A percentile compares a stretch with the other conserved stretches of the same genome.
These are phyloP conservation scores for Tenebrosternarchus preto DNA, from an alignment of 2,113 vertebrate species.

Conservation along the genomic window DNA sequence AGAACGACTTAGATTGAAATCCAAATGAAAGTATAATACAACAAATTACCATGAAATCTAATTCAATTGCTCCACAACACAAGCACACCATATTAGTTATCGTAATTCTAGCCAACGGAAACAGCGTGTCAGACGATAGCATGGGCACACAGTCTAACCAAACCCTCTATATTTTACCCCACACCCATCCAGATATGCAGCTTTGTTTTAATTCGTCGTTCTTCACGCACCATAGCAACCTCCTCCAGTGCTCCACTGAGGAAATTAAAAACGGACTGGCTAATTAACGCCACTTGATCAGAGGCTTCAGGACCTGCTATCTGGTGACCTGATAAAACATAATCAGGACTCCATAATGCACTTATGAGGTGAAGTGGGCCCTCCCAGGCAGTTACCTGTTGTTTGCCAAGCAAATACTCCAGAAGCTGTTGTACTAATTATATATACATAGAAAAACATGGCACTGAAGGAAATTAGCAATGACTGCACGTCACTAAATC, in stretches of 20 bases:
- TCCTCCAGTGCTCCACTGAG: neutral
- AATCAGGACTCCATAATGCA: neutral
- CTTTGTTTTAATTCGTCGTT: neutral
- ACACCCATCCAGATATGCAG: neutral
- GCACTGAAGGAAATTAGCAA: constrained; percentile 24
- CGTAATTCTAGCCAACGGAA: too few relatives aligned
- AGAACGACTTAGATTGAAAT: too few relatives aligned
- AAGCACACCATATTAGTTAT: too few relatives aligned
- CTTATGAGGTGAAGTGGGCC: neutral
- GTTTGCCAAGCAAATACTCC: constrained; percentile 34
- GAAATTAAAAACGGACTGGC: constrained; percentile 14
- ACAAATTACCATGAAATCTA: too few relatives aligned
- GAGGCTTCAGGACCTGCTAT: constrained; percentile 1
- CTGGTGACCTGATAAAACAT: neutral
- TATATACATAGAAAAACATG: constrained; percentile 22
- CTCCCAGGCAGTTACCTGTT: neutral
- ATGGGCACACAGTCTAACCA: too few relatives aligned
- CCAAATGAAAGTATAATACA: too few relatives aligned
- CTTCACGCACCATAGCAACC: neutral
- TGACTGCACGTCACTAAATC: constrained; percentile 18
- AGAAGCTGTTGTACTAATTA: constrained; percentile 2
- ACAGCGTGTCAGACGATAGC: too few relatives aligned
- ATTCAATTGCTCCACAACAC: too few relatives aligned
- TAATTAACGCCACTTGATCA: constrained; percentile 1
- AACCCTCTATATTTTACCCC: neutral